phyloP scores from a whole-genome alignment of 1,140 invertebrate species.

The Drusus annulatus region DNA sequence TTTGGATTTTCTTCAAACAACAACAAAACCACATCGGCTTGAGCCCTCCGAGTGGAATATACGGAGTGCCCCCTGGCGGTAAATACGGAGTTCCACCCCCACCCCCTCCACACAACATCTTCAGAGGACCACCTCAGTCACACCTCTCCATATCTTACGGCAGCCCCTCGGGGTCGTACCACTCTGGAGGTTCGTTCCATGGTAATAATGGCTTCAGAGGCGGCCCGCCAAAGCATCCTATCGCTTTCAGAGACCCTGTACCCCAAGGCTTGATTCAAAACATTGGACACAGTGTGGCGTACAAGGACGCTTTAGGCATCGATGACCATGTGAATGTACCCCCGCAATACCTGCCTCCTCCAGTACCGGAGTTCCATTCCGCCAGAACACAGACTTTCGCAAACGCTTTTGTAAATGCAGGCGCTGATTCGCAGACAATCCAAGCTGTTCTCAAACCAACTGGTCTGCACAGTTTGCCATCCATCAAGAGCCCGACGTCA shows the following conservation, averaged over 20 bases:
- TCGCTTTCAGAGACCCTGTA: constrained; percentile 80
- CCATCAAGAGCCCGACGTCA: constrained; percentile 63
- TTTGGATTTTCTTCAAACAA: constrained; percentile 58
- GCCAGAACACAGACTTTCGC: constrained; percentile 53
- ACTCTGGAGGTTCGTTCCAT: constrained; percentile 59
- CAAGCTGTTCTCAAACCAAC: constrained; percentile 68
- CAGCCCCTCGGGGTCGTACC: constrained; percentile 63
- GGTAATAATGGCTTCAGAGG: constrained; percentile 61
- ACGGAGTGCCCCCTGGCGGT: constrained; percentile 71
- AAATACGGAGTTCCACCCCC: constrained; percentile 73
- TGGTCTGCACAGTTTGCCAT: constrained; percentile 70
- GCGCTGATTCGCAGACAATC: constrained; percentile 60
- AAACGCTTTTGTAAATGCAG: constrained; percentile 62
- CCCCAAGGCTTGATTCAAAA: constrained; percentile 77
- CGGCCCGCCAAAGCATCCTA: constrained; percentile 72
- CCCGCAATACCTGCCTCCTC: constrained; percentile 76
- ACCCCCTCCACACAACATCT: constrained; percentile 61
- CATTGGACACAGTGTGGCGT: constrained; percentile 73
- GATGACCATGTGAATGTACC: constrained; percentile 67
- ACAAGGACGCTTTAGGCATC: constrained; percentile 69
- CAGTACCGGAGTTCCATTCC: constrained; percentile 65
- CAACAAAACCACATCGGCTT: constrained; percentile 64
- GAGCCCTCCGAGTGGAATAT: constrained; percentile 71
- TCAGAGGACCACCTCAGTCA: constrained; percentile 62
- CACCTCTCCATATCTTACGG: constrained; percentile 68